Conservation (phyloP, 2,113 vertebrate species). For the Microtus richardsoni region DNA sequence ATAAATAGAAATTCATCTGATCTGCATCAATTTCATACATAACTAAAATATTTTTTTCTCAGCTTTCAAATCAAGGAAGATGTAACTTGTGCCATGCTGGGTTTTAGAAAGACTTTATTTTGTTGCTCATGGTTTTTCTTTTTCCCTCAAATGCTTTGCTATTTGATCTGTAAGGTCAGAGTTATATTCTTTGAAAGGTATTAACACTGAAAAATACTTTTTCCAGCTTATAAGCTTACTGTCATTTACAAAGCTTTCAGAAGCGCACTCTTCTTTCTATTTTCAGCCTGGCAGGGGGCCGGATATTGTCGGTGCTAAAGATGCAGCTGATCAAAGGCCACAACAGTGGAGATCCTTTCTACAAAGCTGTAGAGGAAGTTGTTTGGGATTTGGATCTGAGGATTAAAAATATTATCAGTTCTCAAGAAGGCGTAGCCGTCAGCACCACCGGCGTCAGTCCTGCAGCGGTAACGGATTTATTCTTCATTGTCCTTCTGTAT, state of each 20-base stretch:
- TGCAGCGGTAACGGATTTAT: slow-evolving; percentile 90
- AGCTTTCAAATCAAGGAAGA: slow-evolving; percentile 63
- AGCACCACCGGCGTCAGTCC: slow-evolving; percentile 92
- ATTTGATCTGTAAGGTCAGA: slow-evolving; percentile 86
- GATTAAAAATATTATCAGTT: slow-evolving; percentile 90
- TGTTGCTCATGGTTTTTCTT: slow-evolving; percentile 58
- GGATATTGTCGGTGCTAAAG: slow-evolving; percentile 92
- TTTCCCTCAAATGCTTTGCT: slow-evolving; percentile 69
- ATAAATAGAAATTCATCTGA: not conserved
- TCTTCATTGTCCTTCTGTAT: slow-evolving; percentile 71
- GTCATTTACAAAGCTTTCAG: slow-evolving; percentile 81
- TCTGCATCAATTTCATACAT: slow-evolving; percentile 23
- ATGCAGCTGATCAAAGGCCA: slow-evolving; percentile 92
- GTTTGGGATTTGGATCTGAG: slow-evolving; percentile 90
- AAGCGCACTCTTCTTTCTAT: slow-evolving; percentile 81
- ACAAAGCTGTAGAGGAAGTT: slow-evolving; percentile 88
- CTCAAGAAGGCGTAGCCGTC: slow-evolving; percentile 81
- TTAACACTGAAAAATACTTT: slow-evolving; percentile 80
- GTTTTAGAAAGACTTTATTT: slow-evolving; percentile 65
- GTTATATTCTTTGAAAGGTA: slow-evolving; percentile 80
- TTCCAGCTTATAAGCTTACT: slow-evolving; percentile 78
- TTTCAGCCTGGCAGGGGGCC: slow-evolving; percentile 90
- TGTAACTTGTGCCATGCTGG: slow-evolving; percentile 75
- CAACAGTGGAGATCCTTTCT: slow-evolving; percentile 88
- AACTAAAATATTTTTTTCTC: slow-evolving; percentile 62